These are phyloP conservation scores for Erebia palarica DNA, from an alignment of 2,888 invertebrate genomes.

Conservation along the genomic window DNA sequence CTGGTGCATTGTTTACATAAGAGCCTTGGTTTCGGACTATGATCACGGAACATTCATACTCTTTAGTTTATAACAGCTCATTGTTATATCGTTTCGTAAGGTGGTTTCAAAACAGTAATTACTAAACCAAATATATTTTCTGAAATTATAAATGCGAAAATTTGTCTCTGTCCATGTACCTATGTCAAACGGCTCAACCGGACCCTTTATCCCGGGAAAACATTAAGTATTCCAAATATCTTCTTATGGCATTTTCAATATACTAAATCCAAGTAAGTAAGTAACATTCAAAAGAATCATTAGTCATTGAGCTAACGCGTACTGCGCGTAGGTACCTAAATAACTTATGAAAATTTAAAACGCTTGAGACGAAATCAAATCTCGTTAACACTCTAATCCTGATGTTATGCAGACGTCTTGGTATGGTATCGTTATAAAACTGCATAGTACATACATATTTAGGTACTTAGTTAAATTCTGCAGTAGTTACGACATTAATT, in stretches of 20 bases:
- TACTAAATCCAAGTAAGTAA: too few relatives aligned
- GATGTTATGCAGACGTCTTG: slow-evolving; percentile 29
- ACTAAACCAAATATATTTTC: not conserved
- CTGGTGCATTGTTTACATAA: slow-evolving; percentile 61
- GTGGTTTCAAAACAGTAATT: slow-evolving; percentile 18
- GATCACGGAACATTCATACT: slow-evolving; percentile 62
- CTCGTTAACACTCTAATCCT: slow-evolving; percentile 19
- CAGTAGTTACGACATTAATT: slow-evolving; percentile 19
- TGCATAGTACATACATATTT: slow-evolving; percentile 1
- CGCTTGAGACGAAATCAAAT: slow-evolving; percentile 1
- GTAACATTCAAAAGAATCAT: too few relatives aligned
- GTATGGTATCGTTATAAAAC: not conserved
- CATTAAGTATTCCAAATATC: too few relatives aligned
- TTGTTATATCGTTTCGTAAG: slow-evolving; percentile 58
- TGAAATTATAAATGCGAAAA: too few relatives aligned
- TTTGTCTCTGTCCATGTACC: too few relatives aligned
- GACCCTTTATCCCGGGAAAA: too few relatives aligned
- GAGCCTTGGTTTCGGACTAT: slow-evolving; percentile 69
- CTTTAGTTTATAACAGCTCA: slow-evolving; percentile 45
- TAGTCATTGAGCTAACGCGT: too few relatives aligned
- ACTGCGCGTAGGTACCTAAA: not conserved
- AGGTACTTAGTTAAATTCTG: slow-evolving; percentile 17
- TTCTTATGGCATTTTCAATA: too few relatives aligned
- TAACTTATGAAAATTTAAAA: not conserved
- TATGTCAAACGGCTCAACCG: too few relatives aligned